These are phyloP conservation scores for Drosophila nebulosa DNA, from an alignment of 1,140 invertebrate genomes.

Conservation along the genomic window DNA sequence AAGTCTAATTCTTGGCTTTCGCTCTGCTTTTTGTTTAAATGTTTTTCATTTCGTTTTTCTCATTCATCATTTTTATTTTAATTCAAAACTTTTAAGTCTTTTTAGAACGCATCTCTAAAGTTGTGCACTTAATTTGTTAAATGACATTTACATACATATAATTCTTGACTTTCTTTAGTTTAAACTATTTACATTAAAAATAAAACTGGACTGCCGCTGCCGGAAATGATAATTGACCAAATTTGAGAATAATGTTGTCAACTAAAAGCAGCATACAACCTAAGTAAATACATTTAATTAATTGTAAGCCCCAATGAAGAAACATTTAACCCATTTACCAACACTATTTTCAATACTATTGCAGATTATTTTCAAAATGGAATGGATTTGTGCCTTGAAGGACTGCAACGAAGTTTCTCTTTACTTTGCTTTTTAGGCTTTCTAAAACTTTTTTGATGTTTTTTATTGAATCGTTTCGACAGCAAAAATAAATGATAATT, in stretches of 20 bases:
- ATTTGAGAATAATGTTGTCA: conserved; percentile 55
- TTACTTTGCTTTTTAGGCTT: too few species aligned
- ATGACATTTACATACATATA: conserved; percentile 54
- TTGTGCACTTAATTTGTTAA: conserved; percentile 55
- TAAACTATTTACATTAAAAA: conserved; percentile 60
- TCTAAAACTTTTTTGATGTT: too few species aligned
- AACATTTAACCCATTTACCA: conserved; percentile 5
- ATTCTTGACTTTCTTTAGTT: background rate
- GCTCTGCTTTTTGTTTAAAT: conserved; percentile 44
- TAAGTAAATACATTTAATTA: conserved; percentile 35
- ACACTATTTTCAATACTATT: background rate
- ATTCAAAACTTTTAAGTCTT: conserved; percentile 70
- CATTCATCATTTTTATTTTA: conserved; percentile 11
- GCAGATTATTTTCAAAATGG: background rate
- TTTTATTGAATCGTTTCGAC: too few species aligned
- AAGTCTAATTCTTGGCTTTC: conserved; percentile 37
- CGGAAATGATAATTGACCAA: conserved; percentile 74
- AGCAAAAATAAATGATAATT: too few species aligned
- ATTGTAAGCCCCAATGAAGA: conserved; percentile 31
- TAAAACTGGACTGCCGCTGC: conserved; percentile 60
- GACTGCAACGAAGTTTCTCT: too few species aligned
- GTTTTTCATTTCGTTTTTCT: conserved; percentile 30
- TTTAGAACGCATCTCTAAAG: conserved; percentile 69
- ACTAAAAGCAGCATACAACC: conserved; percentile 64
- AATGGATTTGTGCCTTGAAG: too few species aligned